phyloP scores from a whole-genome alignment of 2,113 vertebrate genomes.

The Anolis sagrei region DNA sequence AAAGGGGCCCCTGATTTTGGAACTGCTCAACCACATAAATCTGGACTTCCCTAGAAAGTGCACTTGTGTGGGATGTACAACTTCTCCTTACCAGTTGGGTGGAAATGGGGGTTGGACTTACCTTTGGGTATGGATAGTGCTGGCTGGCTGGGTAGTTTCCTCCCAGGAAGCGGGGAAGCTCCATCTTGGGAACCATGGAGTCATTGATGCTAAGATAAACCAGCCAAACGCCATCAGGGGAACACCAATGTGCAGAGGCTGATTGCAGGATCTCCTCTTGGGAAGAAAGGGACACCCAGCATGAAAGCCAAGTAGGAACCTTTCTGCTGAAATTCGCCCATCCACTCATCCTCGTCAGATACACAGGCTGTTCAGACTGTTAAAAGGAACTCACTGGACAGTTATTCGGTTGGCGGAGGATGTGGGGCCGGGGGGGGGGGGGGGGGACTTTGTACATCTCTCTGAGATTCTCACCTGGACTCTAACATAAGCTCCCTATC shows the following conservation, averaged over 20 bases:
- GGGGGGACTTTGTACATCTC: background rate
- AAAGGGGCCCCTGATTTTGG: too few species aligned
- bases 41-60: too few species aligned
- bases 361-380: background rate
- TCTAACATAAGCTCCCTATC: background rate
- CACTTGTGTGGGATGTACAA: too few species aligned
- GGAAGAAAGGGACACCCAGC: background rate
- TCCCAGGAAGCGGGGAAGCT: conserved; percentile 82
- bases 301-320: background rate
- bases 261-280: conserved; percentile 81
- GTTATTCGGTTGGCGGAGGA: background rate
- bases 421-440: too few species aligned
- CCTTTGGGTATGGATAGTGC: conserved; percentile 84
- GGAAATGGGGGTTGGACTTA: conserved; percentile 34
- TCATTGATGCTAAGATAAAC: conserved; percentile 84
- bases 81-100: background rate
- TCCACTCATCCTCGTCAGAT: background rate
- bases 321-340: background rate
- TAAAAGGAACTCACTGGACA: background rate
- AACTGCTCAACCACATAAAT: too few species aligned
- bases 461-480: background rate
- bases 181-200: conserved; percentile 83
- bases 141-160: conserved; percentile 79
- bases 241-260: conserved; percentile 83
- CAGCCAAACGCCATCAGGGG: conserved; percentile 78